These are phyloP conservation scores for Catalaphyllia jardinei DNA, from an alignment of 64 coral and sea anemone genomes.

Conservation along the genomic window DNA sequence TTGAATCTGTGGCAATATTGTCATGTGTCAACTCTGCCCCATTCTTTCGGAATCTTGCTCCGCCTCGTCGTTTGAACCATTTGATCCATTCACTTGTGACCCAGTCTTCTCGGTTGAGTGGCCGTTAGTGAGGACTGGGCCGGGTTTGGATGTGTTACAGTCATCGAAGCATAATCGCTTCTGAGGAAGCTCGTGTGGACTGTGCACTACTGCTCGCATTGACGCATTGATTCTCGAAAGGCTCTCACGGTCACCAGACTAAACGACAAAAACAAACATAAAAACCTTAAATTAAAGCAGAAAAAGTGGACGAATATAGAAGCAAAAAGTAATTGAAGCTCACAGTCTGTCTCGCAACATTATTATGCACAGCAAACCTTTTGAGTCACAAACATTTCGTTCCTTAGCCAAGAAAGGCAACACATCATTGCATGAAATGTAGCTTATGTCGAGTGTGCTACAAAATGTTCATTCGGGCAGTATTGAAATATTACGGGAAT, in stretches of 20 bases:
- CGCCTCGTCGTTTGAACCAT: neutral
- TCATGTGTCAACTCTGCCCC: neutral
- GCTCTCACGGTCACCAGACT: slow-evolving; percentile 17
- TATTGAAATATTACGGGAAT: no score
- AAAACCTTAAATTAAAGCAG: neutral
- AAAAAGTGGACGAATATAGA: neutral
- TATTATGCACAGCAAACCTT: no score
- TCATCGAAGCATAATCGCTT: slow-evolving; percentile 30
- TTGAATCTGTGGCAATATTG: neutral
- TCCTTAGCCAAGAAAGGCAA: no score
- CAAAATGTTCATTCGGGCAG: no score
- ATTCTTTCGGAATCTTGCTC: neutral
- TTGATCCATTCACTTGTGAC: neutral
- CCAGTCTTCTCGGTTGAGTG: neutral
- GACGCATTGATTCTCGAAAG: slow-evolving; percentile 40
- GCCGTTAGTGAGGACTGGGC: neutral
- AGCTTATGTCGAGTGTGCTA: no score
- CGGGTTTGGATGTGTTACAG: neutral
- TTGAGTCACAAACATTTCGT: no score
- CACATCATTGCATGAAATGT: no score
- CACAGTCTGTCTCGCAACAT: no score
- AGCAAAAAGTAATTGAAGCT: neutral
- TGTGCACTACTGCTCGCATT: slow-evolving; percentile 10
- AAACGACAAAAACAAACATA: neutral
- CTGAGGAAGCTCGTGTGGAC: slow-evolving; percentile 27